Conservation (phyloP, 1,140 invertebrate species). For the Polyergus mexicanus region DNA sequence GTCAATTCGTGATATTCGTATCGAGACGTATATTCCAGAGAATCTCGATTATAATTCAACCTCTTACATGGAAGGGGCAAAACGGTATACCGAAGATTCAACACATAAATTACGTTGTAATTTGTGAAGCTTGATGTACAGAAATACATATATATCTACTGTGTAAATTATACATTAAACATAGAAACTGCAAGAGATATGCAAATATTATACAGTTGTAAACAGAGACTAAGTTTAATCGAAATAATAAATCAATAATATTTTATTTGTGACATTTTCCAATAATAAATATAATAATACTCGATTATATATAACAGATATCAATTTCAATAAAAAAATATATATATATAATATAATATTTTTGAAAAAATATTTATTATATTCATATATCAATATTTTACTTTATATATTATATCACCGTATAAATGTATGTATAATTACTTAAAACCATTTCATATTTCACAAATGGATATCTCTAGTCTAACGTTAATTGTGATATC, state of each 20-base stretch:
- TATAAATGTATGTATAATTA: not conserved
- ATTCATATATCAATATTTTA: not conserved
- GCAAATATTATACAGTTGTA: conserved; percentile 43
- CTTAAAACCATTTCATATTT: conserved; percentile 5
- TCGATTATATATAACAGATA: not conserved
- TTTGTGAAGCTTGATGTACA: conserved; percentile 13
- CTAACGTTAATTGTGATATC: conserved; percentile 9
- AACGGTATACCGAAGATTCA: conserved; percentile 46
- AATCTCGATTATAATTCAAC: conserved; percentile 50
- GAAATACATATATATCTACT: conserved; percentile 19
- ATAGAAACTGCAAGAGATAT: conserved; percentile 43
- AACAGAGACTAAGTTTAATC: conserved; percentile 42
- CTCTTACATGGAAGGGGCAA: conserved; percentile 38
- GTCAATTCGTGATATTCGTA: conserved; percentile 45
- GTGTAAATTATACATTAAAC: conserved; percentile 53
- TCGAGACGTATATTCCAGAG: conserved; percentile 29
- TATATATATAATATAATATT: too few species aligned
- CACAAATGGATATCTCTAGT: conserved; percentile 5
- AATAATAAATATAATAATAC: conserved; percentile 13
- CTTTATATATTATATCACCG: too few species aligned
- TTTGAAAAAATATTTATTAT: not conserved
- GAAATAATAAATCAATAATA: conserved; percentile 26
- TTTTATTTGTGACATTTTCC: not conserved
- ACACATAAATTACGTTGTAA: conserved; percentile 14
- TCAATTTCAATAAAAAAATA: too few species aligned